A percentile compares a stretch with the other conserved stretches of the same genome.
These are phyloP conservation scores for Poecilobothrus nobilitatus DNA, from an alignment of 2,888 invertebrate species.

Conservation along the genomic window DNA sequence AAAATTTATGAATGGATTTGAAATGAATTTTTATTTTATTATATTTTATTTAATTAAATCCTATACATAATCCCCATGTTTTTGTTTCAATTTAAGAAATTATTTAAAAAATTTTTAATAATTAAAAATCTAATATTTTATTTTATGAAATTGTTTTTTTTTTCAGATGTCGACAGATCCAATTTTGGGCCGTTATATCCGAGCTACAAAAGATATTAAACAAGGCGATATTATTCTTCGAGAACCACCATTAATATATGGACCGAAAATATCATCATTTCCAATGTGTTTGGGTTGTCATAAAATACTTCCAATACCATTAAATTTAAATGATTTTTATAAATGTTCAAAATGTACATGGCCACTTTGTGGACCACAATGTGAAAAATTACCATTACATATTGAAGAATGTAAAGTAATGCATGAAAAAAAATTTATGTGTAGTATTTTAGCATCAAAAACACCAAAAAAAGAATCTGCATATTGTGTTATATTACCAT, in stretches of 20 bases:
- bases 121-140: no score
- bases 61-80: no score
- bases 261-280: constrained; percentile 54
- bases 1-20: no score
- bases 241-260: constrained; percentile 57
- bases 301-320: constrained; percentile 38
- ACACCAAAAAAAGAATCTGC: constrained; percentile 49
- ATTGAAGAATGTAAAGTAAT: constrained; percentile 55
- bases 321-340: constrained; percentile 45
- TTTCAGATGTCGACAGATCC: constrained; percentile 52
- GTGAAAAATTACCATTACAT: constrained; percentile 51
- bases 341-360: constrained; percentile 57
- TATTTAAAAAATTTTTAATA: no score
- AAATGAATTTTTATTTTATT: no score
- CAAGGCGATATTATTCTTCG: constrained; percentile 59
- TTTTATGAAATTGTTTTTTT: constrained; percentile 26
- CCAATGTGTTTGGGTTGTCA: constrained; percentile 59
- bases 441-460: constrained; percentile 45
- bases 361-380: constrained; percentile 58
- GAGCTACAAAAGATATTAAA: constrained; percentile 58
- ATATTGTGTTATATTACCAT: constrained; percentile 58
- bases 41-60: no score
- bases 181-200: constrained; percentile 53
- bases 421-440: constrained; percentile 50
- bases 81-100: no score